Conservation (phyloP, 2,888 invertebrate genomes). For the Aquatica leii region DNA sequence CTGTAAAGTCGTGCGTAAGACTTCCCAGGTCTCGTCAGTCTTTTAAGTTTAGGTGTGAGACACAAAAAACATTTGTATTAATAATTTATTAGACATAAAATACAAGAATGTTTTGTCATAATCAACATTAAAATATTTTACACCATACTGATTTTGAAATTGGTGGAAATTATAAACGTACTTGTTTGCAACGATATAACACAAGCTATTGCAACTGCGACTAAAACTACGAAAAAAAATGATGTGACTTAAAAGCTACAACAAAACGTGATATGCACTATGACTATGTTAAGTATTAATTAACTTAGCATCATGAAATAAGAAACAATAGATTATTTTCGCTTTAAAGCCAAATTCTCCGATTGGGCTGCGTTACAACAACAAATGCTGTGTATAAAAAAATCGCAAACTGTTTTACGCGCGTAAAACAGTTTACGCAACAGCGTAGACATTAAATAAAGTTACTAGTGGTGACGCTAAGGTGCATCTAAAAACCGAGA, state of each 20-base stretch:
- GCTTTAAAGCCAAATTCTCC: conserved; percentile 24
- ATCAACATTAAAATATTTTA: conserved; percentile 27
- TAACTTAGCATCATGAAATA: not conserved
- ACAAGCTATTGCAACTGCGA: conserved; percentile 32
- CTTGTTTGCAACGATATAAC: conserved; percentile 18
- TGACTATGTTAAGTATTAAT: conserved; percentile 34
- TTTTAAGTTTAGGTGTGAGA: too few species aligned
- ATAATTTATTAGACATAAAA: conserved; percentile 35
- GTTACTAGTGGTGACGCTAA: conserved; percentile 12
- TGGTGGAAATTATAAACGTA: not conserved
- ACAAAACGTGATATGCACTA: conserved; percentile 36
- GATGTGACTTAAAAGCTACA: conserved; percentile 25
- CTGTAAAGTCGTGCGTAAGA: too few species aligned
- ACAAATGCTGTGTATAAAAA: conserved; percentile 2
- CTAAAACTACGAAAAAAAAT: conserved; percentile 24
- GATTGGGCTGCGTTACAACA: conserved; percentile 17
- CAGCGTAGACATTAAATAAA: conserved; percentile 17
- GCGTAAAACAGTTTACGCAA: conserved; percentile 3
- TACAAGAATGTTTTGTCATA: conserved; percentile 30
- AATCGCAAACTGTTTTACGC: conserved; percentile 9
- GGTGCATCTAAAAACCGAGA: not conserved
- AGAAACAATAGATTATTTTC: conserved; percentile 20
- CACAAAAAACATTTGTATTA: too few species aligned
- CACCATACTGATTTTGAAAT: conserved; percentile 8
- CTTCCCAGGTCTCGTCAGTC: too few species aligned